Conservation (phyloP, 35 echinoderm and acorn worm genomes). For the Lytechinus pictus region DNA sequence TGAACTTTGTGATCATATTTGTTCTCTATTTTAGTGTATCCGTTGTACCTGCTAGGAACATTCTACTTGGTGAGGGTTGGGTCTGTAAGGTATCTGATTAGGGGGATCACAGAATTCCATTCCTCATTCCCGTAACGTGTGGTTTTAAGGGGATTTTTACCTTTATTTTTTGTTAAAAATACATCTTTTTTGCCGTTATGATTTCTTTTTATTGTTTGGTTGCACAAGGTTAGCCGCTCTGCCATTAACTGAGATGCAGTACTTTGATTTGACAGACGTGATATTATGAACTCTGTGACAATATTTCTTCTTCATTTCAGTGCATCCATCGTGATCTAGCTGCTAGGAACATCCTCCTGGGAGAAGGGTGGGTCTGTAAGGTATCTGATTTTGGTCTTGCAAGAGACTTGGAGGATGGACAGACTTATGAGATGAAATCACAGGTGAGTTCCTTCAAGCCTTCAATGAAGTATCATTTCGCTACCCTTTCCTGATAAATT, state of each 20-base stretch:
- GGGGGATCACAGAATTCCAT: no score
- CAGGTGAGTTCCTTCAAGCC: neutral
- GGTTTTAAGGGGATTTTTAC: no score
- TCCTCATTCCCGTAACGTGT: no score
- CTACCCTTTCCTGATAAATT: no score
- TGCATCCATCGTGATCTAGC: conserved; percentile 81
- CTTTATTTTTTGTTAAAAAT: no score
- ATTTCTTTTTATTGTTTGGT: no score
- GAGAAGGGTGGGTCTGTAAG: conserved; percentile 59
- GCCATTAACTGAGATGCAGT: no score
- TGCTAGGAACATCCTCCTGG: conserved; percentile 62
- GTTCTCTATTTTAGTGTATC: conserved; percentile 64
- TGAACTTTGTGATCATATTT: neutral
- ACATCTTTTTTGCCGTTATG: no score
- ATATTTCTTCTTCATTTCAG: conserved; percentile 38
- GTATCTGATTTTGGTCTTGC: conserved; percentile 66
- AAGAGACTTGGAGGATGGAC: conserved; percentile 38
- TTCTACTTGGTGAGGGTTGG: conserved; percentile 57
- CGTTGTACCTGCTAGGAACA: conserved; percentile 67
- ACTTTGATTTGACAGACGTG: no score
- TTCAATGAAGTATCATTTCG: no score
- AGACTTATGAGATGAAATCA: conserved; percentile 66
- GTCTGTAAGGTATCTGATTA: conserved; percentile 67
- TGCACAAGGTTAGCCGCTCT: no score
- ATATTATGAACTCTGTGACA: neutral